phyloP scores from a whole-genome alignment of 2,113 vertebrate genomes.

The Polyodon spathula region DNA sequence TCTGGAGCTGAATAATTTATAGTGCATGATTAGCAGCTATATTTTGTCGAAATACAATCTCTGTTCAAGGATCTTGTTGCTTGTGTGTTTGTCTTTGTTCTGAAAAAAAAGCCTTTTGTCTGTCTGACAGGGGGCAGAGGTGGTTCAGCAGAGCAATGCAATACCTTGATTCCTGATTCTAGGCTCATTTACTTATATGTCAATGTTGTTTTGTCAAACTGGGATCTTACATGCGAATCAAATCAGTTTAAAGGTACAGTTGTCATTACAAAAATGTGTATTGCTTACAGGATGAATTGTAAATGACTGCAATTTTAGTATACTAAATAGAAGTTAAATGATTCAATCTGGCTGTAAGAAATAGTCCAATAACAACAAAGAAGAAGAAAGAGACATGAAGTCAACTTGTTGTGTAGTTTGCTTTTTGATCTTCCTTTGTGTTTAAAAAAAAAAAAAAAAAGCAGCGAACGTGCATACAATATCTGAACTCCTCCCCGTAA shows the following conservation, averaged over 20 bases:
- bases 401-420: neutral
- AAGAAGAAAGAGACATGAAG: neutral
- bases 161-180: slow-evolving; percentile 9
- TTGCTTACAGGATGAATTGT: no score
- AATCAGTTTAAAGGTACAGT: no score
- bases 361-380: neutral
- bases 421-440: neutral
- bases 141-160: slow-evolving; percentile 14
- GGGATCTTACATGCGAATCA: slow-evolving; percentile 10
- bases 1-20: slow-evolving; percentile 71
- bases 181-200: neutral
- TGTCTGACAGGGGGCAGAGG: slow-evolving; percentile 11
- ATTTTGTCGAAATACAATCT: slow-evolving; percentile 63
- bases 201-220: slow-evolving; percentile 10
- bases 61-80: slow-evolving; percentile 56
- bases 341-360: neutral
- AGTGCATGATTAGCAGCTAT: slow-evolving; percentile 49
- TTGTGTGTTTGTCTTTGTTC: slow-evolving; percentile 59
- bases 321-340: no score
- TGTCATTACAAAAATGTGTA: no score
- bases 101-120: slow-evolving; percentile 47
- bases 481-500: slow-evolving; percentile 15
- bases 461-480: neutral
- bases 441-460: neutral
- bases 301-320: no score